Conservation (phyloP, 1,140 invertebrate genomes). For the Drosophila nannoptera region DNA sequence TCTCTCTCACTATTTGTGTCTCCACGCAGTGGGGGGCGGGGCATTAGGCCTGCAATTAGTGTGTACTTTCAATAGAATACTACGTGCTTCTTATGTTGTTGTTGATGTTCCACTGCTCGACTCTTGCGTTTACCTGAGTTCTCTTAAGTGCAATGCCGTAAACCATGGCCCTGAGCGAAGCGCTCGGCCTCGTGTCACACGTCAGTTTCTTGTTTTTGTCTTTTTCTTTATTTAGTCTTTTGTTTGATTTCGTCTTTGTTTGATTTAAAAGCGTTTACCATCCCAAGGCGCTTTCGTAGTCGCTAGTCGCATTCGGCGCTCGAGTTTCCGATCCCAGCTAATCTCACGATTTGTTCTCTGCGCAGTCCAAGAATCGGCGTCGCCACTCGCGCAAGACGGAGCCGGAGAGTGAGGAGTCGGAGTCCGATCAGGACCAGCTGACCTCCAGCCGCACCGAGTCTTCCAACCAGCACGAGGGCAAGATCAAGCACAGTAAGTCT, state of each 20-base stretch:
- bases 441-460: slow-evolving; percentile 87
- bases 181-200: slow-evolving; percentile 51
- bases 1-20: slow-evolving; percentile 16
- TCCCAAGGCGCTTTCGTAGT: slow-evolving; percentile 68
- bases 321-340: slow-evolving; percentile 25
- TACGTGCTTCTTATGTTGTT: slow-evolving; percentile 72
- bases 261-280: slow-evolving; percentile 50
- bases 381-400: slow-evolving; percentile 83
- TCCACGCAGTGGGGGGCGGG: slow-evolving; percentile 21
- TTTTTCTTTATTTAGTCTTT: slow-evolving; percentile 33
- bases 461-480: slow-evolving; percentile 87
- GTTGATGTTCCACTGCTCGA: slow-evolving; percentile 60
- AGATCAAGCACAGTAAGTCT: slow-evolving; percentile 85
- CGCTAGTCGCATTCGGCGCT: slow-evolving; percentile 39
- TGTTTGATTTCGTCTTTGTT: slow-evolving; percentile 30
- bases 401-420: slow-evolving; percentile 86
- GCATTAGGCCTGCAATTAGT: slow-evolving; percentile 49
- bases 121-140: slow-evolving; percentile 31
- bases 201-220: slow-evolving; percentile 38
- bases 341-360: slow-evolving; percentile 69
- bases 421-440: slow-evolving; percentile 87
- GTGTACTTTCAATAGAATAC: slow-evolving; percentile 50
- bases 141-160: slow-evolving; percentile 62
- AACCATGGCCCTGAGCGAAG: slow-evolving; percentile 28
- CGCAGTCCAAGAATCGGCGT: slow-evolving; percentile 80